phyloP scores from a whole-genome alignment of 2,797 vertebrate genomes.

The Emydoidea blandingii region DNA sequence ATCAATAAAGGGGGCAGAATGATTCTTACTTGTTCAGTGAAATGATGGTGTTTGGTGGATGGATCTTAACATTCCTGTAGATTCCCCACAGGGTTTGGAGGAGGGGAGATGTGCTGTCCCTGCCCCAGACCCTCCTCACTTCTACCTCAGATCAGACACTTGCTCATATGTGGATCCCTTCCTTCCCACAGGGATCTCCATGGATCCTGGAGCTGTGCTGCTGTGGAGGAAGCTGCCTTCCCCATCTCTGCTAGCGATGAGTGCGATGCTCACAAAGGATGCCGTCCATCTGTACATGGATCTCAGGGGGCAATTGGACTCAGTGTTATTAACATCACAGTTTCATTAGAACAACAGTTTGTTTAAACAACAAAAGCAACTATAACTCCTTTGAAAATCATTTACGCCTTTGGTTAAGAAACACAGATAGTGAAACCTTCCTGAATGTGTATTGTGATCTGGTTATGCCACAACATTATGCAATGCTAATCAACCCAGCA shows the following conservation, averaged over 20 bases:
- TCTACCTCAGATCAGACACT: not conserved
- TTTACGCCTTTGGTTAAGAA: not conserved
- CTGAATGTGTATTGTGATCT: not conserved
- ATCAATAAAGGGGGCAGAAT: not conserved
- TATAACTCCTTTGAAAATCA: not conserved
- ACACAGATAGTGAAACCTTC: not conserved
- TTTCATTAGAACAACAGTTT: not conserved
- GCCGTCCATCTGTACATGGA: rapidly evolving
- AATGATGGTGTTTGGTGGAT: not conserved
- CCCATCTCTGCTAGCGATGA: not conserved
- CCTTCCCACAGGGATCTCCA: not conserved
- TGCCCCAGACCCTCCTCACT: not conserved
- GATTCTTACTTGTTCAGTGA: not conserved
- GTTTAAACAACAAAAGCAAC: not conserved
- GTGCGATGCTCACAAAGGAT: not conserved
- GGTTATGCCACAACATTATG: not conserved
- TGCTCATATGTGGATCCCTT: not conserved
- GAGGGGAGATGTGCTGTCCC: not conserved
- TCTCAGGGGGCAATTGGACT: not conserved
- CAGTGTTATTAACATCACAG: not conserved
- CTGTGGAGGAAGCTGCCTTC: not conserved
- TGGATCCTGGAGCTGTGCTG: not conserved
- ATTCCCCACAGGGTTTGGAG: not conserved
- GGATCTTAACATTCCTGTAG: not conserved
- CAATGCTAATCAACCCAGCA: not conserved